Evolutionary conservation across 2,888 invertebrate species (phyloP).

Genomic region (Malthinus flaveolus): DNA sequence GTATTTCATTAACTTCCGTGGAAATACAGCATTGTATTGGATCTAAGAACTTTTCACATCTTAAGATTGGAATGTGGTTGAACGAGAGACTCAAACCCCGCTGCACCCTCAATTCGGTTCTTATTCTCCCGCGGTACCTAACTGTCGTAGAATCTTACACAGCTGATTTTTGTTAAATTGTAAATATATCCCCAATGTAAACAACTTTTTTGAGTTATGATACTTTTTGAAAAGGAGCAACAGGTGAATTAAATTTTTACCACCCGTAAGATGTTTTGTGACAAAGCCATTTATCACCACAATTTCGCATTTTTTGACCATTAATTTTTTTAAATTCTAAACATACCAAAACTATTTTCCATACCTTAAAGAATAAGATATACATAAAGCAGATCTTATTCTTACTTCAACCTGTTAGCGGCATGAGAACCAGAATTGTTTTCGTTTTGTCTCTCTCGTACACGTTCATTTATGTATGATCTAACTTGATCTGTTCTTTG

Average conservation of each 20-base stretch:
- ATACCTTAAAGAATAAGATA: conserved; percentile 17
- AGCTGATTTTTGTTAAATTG: conserved; percentile 25
- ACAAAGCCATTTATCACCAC: background rate
- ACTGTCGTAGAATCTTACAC: conserved; percentile 20
- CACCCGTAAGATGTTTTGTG: background rate
- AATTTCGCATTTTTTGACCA: background rate
- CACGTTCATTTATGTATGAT: background rate
- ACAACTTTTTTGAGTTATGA: conserved; percentile 17
- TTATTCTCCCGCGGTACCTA: conserved; percentile 30
- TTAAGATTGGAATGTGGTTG: conserved; percentile 35
- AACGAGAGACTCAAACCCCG: conserved; percentile 33
- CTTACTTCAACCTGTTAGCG: conserved; percentile 17
- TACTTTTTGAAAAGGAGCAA: conserved; percentile 7
- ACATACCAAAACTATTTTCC: conserved; percentile 23
- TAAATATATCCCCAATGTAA: conserved; percentile 12
- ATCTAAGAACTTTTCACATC: conserved; percentile 30
- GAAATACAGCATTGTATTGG: conserved; percentile 22
- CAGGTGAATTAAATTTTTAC: conserved; percentile 12
- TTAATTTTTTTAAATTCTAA: background rate
- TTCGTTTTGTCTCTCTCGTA: conserved; percentile 23
- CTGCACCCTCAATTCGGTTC: conserved; percentile 34
- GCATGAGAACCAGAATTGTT: conserved; percentile 28
- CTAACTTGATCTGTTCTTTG: conserved; percentile 3
- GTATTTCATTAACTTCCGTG: conserved; percentile 20
- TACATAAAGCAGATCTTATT: no score